Evolutionary conservation across 2,888 invertebrate genomes (phyloP).

Genomic region (Phengaris alcon): DNA sequence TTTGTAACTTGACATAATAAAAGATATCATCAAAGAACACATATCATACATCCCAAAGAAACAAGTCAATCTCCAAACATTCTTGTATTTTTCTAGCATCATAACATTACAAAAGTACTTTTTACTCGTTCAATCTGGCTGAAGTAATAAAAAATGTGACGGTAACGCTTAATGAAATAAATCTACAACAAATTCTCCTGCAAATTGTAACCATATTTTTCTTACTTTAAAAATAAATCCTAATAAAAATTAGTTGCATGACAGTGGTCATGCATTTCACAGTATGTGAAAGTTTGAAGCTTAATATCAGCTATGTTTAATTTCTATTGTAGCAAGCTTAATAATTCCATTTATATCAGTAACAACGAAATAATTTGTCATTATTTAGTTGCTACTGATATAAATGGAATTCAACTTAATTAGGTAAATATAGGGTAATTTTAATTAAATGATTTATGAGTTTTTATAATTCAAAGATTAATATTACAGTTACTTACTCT

Average conservation of each 20-base stretch:
- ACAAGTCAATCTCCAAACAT: slow-evolving; percentile 2
- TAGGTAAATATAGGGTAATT: no score
- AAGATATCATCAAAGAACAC: not conserved
- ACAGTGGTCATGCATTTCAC: no score
- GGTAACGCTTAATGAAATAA: not conserved
- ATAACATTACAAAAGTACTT: not conserved
- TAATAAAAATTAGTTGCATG: not conserved
- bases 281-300: not conserved
- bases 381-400: no score
- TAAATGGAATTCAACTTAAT: no score
- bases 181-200: not conserved
- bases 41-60: slow-evolving; percentile 9
- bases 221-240: not conserved
- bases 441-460: no score
- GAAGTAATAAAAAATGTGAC: not conserved
- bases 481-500: no score
- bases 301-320: not conserved
- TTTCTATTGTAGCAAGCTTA: not conserved
- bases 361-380: no score
- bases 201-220: not conserved
- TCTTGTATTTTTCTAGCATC: not conserved
- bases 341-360: not conserved
- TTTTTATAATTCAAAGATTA: no score
- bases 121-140: slow-evolving; percentile 4
- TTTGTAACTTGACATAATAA: not conserved